phyloP scores from a whole-genome alignment of 2,888 invertebrate species.

The Oscheius onirici region DNA sequence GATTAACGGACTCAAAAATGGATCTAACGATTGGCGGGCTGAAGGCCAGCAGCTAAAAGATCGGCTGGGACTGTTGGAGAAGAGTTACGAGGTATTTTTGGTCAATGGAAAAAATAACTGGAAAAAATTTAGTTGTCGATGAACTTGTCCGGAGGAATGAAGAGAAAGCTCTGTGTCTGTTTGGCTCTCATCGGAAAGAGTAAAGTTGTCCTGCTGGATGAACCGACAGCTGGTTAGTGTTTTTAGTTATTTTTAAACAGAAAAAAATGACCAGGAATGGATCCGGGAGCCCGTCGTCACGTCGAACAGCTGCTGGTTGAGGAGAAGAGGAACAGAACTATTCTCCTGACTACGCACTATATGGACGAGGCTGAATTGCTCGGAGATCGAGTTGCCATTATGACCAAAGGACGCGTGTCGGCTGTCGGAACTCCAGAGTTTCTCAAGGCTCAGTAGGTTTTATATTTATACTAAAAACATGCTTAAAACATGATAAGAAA shows the following conservation, averaged over 20 bases:
- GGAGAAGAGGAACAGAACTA: slow-evolving; percentile 48
- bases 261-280: slow-evolving; percentile 37
- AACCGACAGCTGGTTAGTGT: slow-evolving; percentile 62
- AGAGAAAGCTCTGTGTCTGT: slow-evolving; percentile 66
- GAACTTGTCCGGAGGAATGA: slow-evolving; percentile 66
- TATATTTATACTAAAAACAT: too few species aligned
- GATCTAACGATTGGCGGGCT: slow-evolving; percentile 25
- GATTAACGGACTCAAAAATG: slow-evolving; percentile 61
- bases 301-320: slow-evolving; percentile 33
- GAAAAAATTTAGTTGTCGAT: slow-evolving; percentile 39
- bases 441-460: slow-evolving; percentile 45
- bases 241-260: slow-evolving; percentile 52
- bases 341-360: slow-evolving; percentile 69
- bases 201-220: slow-evolving; percentile 62
- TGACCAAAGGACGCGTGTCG: slow-evolving; percentile 61
- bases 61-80: slow-evolving; percentile 20
- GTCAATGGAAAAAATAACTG: too few species aligned
- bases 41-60: slow-evolving; percentile 23
- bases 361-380: slow-evolving; percentile 70
- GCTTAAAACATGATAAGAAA: too few species aligned
- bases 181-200: slow-evolving; percentile 65
- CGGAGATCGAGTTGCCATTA: slow-evolving; percentile 65
- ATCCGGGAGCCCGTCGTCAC: slow-evolving; percentile 41
- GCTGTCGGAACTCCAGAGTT: slow-evolving; percentile 60
- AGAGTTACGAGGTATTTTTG: slow-evolving; percentile 13